Base-by-base conservation (phyloP, 1,140 invertebrate species). In the Ladona fulva region DNA sequence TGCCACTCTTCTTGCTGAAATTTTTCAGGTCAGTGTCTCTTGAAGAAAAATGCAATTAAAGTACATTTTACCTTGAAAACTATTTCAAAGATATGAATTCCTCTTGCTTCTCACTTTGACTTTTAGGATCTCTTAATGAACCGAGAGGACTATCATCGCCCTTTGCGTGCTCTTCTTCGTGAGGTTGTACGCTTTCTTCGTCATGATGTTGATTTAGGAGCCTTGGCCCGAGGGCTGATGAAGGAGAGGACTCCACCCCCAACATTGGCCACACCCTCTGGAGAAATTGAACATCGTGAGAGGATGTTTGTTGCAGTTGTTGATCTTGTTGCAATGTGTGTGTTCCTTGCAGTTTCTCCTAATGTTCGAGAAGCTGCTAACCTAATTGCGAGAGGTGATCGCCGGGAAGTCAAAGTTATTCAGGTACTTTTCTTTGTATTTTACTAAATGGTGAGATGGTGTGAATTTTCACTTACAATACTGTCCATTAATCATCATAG, bases 101-200 rank as follows among this genome's bases (percentile, higher is more conserved):
- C 29, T 78, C 80, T 86, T 74, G 86, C 8, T 5, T 37, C 29
- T 5, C 1, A 37, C 29, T 8, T 37, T 37, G 1, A 52, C 5
- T 90, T 92, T 79, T 88, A 95, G 85, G 96, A 98, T 83, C 85
- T 98, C 77, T 82, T 98, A 52, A 86, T 94, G 78, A 95, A 95
- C 79, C 90, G 93, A 24, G 97, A 99, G 80, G 96, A 98, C 85
- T 97, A 95, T 84, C 85, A 97, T 19, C 88, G 95, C 10, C 92
- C 95, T 16, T 84, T 98, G 74, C 88, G 96, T 22, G 90, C 92
- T 19, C 86, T 99, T 52, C 86, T 95, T 5, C 87, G 97, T 75
- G 97, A 99, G 87, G 93, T 96, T 75, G 92, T 95, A n/a, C 89
- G 96, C 16, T 91, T 93, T 37, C 87, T 94, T n/a, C 86, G 92